Evolutionary conservation across 2,888 invertebrate species (phyloP), one percentile per base, ranked within the genome.

Genomic region (Phengaris alcon): DNA sequence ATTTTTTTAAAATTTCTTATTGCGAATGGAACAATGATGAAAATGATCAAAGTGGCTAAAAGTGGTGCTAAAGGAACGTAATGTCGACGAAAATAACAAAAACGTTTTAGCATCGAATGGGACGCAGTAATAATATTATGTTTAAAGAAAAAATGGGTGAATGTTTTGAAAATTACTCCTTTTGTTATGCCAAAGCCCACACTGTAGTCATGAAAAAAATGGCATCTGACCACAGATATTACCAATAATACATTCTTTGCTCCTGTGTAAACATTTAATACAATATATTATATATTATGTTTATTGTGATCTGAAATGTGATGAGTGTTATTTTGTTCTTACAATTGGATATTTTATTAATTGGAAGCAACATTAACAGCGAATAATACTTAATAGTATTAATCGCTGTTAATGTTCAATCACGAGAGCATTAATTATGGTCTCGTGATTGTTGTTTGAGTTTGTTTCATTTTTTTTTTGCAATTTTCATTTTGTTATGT

Each of bases 221-320:
- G 22, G 22, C 22, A 22, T 22, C 22, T 22, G 22, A 22, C 22
- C 22, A 22, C 22, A 22, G 22, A 22, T 22, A 22, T 22, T 22
- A 22, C 22, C 22, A 22, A 22, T 48, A 48, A 48, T 48, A 48
- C 48, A 48, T 48, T 48, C 3, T 48, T 6, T 48, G 59, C 15
- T 22, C 22, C 22, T 59, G 22, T 22, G 59, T 59, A 22, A 15
- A 22, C 10, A 35, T 46, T 59, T 22, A 22, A 22, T 22, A 22
- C 22, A 22, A 22, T 22, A 22, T 64, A 35, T 69, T 48, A 22
- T 22, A 22, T 64, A 35, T 69, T 48, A 35, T 54, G 8, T 35
- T 72, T 54, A 54, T 54, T 52, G 54, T 52, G 72, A 72, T 72
- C 52, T 52, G 52, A 72, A 35, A 35, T 64, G 15, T 70, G 1